These are phyloP conservation scores for Lycocorax pyrrhopterus DNA, from an alignment of 2,113 vertebrate genomes.

Conservation along the genomic window DNA sequence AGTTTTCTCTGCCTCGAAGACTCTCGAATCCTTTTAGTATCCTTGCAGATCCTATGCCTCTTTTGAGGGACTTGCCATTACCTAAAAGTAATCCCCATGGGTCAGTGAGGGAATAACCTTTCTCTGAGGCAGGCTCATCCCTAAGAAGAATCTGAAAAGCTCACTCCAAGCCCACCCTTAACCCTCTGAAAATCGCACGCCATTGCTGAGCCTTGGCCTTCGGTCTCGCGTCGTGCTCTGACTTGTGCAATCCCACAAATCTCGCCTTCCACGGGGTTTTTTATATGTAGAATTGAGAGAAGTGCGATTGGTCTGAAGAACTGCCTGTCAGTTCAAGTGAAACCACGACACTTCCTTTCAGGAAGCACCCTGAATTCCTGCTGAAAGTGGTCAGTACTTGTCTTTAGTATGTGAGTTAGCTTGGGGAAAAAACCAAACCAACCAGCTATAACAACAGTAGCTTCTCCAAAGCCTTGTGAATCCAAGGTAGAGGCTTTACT, in stretches of 20 bases:
- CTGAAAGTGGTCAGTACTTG: neutral
- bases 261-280: no score
- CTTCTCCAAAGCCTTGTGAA: neutral
- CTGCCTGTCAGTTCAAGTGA: no score
- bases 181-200: neutral
- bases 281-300: no score
- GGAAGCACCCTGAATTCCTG: neutral
- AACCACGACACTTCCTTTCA: no score
- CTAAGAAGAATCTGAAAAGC: neutral
- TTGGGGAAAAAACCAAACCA: neutral
- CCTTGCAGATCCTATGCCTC: neutral
- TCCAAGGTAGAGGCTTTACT: neutral
- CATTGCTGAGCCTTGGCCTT: neutral
- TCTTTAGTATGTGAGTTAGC: neutral
- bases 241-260: neutral
- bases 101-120: neutral
- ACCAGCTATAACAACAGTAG: neutral
- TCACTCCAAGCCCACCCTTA: neutral
- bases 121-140: neutral
- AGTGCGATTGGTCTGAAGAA: no score
- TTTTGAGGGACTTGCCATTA: neutral
- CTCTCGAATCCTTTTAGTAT: neutral
- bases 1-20: neutral
- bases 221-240: fast-evolving
- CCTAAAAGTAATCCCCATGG: neutral